Base-by-base conservation (phyloP, 2,888 invertebrate species). In the Amiota minor region DNA sequence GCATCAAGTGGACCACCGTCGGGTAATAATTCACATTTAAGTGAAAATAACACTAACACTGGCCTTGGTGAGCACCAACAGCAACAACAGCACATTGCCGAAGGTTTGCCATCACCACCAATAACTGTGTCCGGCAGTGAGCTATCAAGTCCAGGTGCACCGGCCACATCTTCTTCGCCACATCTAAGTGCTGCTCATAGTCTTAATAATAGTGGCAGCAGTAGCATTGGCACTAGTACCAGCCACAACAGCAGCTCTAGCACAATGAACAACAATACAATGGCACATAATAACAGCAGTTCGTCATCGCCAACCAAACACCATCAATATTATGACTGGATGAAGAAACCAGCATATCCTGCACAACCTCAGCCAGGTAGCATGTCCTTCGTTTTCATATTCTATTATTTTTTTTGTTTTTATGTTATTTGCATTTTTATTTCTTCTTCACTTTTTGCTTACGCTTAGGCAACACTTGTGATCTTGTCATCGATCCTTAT, bases 291-390 rank as follows among this genome's bases (percentile, higher is more conserved):
- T 75, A 81, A 81, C 62, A 81, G 92, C 88, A 91, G 83, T 80
- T 78, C 80, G 4, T 94, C 95, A 62, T 92, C 93, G 55, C 94
- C 95, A 46, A 93, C 93, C 20, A 92, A 96, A 79, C 96, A 96
- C 79, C 96, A 96, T 0, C 97, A 93, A 88, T 88, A 86, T 73
- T 97, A 93, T 89, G 96, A 96, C 83, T 97, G 97, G 97, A 97
- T 97, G 94, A 97, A 95, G 90, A 96, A 96, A 89, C 94, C 95
- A 0, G 93, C 95, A 70, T 96, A 96, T 89, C 95, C 95, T 86
- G 93, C 92, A 78, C 95, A 95, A 87, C 95, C 95, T 2, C 95
- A 94, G 90, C 95, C 96, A 90, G 96, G 96, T 96, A 79, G 87
- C 1, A 14, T 47, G 9, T 46, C 47, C 35, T 45, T 65, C 1